Evolutionary conservation across 30 jellyfish, hydroid and myxozoan species (phyloP), one percentile per base, ranked within the genome.

Genomic region (Cassiopea andromeda): DNA sequence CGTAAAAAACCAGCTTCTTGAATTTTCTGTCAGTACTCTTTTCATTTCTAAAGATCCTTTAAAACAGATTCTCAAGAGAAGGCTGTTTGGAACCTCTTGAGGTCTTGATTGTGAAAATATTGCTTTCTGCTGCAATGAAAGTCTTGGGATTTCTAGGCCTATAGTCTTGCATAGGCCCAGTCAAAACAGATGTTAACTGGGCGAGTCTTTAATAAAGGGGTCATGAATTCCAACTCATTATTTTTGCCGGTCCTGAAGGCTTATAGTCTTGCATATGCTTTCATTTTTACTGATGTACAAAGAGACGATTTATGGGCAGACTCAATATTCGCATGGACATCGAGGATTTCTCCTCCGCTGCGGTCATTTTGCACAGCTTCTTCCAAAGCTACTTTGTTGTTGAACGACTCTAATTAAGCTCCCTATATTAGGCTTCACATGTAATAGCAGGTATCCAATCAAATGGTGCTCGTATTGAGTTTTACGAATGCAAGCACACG

Each of bases 391-490:
- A 10, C 12, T 10, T 54, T 54, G 12, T 54, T 54, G 64, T 54
- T 54, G 12, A 54, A 54, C 12, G 64, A 54, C 64, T 10, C 64
- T 54, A 54, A 54, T 54, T 6, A 54, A 54, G 64, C 64, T 3
- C 7, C 12, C 12, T 54, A 54, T 54, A 54, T 54, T 10, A 10
- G 64, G 12, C 64, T 54, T 54, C 0, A 54, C 64, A 54, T 54
- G 64, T 54, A 54, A 3, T 64, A 17, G 73, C 73, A 64, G 73
- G 73, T 64, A 64, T 2, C 73, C 73, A 64, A 64, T 7, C 27
- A 64, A 64, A 64, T 70, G 79, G 79, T 70, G 79, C n/a, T 43
- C 79, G 15, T 54, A 70, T 70, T 18, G 57, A 70, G n/a, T 3
- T 7, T 1, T 9, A 19, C 5, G 54, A 70, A 70, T 70, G 79